These are phyloP conservation scores for Muscidifurax raptorellus DNA, from an alignment of 1,140 invertebrate genomes.

Conservation along the genomic window DNA sequence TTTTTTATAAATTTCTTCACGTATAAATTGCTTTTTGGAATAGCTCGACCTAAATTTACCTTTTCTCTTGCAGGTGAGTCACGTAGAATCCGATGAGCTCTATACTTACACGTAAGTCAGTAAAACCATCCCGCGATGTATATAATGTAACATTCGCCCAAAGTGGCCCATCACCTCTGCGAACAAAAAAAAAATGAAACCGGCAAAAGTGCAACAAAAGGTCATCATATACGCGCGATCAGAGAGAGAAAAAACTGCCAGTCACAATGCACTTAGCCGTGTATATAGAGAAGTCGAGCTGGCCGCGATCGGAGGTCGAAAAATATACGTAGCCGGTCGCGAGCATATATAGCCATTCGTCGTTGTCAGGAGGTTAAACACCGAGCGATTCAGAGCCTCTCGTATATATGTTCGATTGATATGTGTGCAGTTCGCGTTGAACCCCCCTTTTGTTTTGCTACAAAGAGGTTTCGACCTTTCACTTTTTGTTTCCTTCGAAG, in stretches of 20 bases:
- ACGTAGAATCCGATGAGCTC: neutral
- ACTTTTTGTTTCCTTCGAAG: too few species aligned
- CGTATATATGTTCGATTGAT: neutral
- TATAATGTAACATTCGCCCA: too few species aligned
- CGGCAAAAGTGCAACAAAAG: neutral
- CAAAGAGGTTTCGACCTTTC: neutral
- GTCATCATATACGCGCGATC: neutral
- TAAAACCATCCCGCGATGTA: neutral
- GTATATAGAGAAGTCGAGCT: conserved; percentile 8
- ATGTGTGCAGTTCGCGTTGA: neutral
- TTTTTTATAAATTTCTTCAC: too few species aligned
- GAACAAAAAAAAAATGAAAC: neutral
- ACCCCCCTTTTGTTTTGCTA: neutral
- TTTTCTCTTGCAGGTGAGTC: neutral
- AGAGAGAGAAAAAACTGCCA: conserved; percentile 3
- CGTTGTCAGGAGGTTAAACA: neutral
- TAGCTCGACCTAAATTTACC: neutral
- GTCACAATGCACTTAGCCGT: conserved; percentile 12
- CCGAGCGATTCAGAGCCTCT: neutral
- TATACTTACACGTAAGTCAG: neutral
- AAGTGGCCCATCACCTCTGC: neutral
- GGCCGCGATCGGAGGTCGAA: neutral
- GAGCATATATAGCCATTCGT: neutral
- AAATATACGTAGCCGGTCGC: too few species aligned
- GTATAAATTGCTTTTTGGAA: too few species aligned